A percentile compares a stretch with the other conserved stretches of the same genome.
These are phyloP conservation scores for Epizoanthus scotinus DNA, from an alignment of 92 coral and sea anemone species.

Conservation along the genomic window DNA sequence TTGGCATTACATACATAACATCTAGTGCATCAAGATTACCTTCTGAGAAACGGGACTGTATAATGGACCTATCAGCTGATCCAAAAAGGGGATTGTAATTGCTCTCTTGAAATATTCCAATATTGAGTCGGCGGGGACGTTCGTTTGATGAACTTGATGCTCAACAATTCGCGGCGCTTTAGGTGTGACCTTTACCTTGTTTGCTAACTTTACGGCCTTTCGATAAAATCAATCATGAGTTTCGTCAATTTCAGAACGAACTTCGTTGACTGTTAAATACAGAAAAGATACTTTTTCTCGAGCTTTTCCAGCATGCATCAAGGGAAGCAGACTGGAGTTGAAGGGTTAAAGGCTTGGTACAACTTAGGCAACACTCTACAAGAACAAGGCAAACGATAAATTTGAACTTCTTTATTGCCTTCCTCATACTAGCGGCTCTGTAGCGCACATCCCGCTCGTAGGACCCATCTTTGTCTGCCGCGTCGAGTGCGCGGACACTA, in stretches of 20 bases:
- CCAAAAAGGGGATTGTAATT: slow-evolving; percentile 45
- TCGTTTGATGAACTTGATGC: slow-evolving; percentile 37
- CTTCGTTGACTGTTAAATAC: slow-evolving; percentile 10
- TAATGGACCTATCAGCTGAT: slow-evolving; percentile 22
- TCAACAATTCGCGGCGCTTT: slow-evolving; percentile 13
- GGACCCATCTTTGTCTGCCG: slow-evolving; percentile 29
- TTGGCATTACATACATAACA: slow-evolving; percentile 22
- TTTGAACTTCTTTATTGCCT: slow-evolving; percentile 35
- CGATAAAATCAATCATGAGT: slow-evolving; percentile 19
- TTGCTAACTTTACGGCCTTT: slow-evolving; percentile 33
- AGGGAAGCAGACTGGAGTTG: slow-evolving; percentile 51
- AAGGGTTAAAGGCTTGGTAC: slow-evolving; percentile 42
- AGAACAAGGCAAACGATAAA: slow-evolving; percentile 43
- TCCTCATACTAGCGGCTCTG: slow-evolving; percentile 47
- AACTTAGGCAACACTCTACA: slow-evolving; percentile 40
- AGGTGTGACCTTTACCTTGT: slow-evolving; percentile 4
- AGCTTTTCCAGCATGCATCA: slow-evolving; percentile 42
- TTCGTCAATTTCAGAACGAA: slow-evolving; percentile 20
- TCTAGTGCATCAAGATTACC: slow-evolving; percentile 39
- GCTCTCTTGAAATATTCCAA: slow-evolving; percentile 43
- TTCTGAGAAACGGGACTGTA: slow-evolving; percentile 29
- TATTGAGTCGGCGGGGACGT: slow-evolving; percentile 43
- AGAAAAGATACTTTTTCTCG: slow-evolving; percentile 38
- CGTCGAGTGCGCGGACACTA: slow-evolving; percentile 42
- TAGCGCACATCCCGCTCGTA: slow-evolving; percentile 36